A percentile compares a stretch with the other conserved stretches of the same genome.
Conservation (phyloP, 2,797 vertebrate species). For the Leptoclinus maculatus region DNA sequence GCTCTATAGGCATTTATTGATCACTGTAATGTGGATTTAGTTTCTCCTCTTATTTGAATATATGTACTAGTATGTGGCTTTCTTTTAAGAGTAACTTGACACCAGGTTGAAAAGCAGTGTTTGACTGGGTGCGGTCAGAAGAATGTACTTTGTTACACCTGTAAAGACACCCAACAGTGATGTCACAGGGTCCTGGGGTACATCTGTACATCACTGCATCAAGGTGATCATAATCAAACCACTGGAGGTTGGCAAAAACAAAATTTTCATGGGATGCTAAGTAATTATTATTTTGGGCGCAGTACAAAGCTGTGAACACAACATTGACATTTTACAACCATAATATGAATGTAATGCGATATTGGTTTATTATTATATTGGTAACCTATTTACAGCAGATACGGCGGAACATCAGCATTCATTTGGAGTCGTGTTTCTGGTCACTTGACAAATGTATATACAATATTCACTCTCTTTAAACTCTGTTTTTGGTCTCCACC, state of each 20-base stretch:
- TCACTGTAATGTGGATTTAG: not conserved
- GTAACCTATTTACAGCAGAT: no score
- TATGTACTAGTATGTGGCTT: not conserved
- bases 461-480: no score
- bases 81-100: not conserved
- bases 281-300: no score
- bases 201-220: not conserved
- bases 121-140: not conserved
- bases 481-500: no score
- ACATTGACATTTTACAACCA: no score
- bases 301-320: no score
- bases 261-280: not conserved
- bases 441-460: no score
- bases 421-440: no score
- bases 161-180: not conserved
- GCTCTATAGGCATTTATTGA: not conserved
- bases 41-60: not conserved
- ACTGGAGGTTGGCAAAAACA: not conserved
- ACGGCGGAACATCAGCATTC: no score
- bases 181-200: not conserved
- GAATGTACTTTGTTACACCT: no score
- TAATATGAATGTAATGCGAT: no score
- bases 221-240: not conserved
- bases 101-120: not conserved
- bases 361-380: no score